Base-by-base conservation (phyloP, 2,797 vertebrate species). In the Cyprinella venusta region DNA sequence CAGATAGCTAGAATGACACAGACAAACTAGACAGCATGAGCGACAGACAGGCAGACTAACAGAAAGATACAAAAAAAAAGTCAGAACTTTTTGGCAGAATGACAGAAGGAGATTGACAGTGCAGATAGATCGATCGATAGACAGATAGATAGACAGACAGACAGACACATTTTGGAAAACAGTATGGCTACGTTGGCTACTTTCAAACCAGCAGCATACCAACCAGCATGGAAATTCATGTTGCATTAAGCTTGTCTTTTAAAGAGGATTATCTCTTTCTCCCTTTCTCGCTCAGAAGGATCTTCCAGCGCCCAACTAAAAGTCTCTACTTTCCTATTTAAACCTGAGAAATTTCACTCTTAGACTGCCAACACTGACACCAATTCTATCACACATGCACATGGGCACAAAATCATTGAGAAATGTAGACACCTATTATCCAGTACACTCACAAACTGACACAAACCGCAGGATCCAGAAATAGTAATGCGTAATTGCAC, bases 301-400 rank as follows among this genome's bases (percentile, higher is more conserved):
- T 72, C 52, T 26, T 75, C 16, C 18, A 30, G 48, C 10, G 4
- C 59, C 48, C 59, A 30, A 71, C 42, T 42, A 5, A 52, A 26
- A 52, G 19, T 50, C 50, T 82, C 69, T 79, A 30, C 8, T 68
- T 33, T 59, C 9, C 52, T 79, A 74, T 79, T 79, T 75, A 83
- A 79, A 75, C 36, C 36, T 21, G 56, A 68, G 36, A 77, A 45
- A 67, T 82, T 42, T 75, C 50, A 40, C 69, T 79, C 36, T 56
- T 33, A 19, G 26, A 72, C 56, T 33, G 61, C 33, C 33, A 56
- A 67, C 59, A 64, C 61, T 50, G 26, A 76, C 83, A 82, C 42
- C 61, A 52, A 54, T 74, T 72, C n/a, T 48, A 78, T 87, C 74
- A 86, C 75, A 77, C 70, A 40, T 18, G 30, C 52, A 76, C 83